Base-by-base conservation (phyloP, 2,888 invertebrate species). In the Cristatella mucedo region DNA sequence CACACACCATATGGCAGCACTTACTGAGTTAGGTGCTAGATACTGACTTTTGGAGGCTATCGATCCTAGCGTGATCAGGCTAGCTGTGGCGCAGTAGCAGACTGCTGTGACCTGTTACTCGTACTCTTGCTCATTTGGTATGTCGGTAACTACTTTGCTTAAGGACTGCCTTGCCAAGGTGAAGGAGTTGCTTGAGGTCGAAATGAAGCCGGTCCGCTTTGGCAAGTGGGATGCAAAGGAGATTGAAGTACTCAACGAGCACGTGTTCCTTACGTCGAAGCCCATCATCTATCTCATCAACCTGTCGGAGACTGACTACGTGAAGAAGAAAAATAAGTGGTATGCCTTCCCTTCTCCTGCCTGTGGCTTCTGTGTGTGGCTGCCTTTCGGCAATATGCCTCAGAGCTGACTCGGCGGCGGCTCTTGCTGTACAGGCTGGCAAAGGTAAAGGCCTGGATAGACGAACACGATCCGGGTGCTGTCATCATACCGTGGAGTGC, bases 301-400 rank as follows among this genome's bases (percentile, higher is more conserved):
- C 68, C 72, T 99, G 46, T 82, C 93, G 0, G 91, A 95, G 67
- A 91, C 87, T 67, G 97, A 97, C 68, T 99, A 86, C 67, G 86
- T 87, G 55, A 78, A 89, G 55, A 95, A 93, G 73, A 95, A 93
- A 71, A 95, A 93, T 63, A 95, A 93, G 71, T 93, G 91, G 91
- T 81, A 69, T 68, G 74, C 43, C 7, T 9, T 16, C n/a, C n/a
- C n/a, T n/a, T n/a, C n/a, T n/a, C n/a, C n/a, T n/a, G n/a, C n/a
- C n/a, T n/a, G n/a, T n/a, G n/a, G n/a, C n/a, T n/a, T n/a, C n/a
- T n/a, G n/a, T n/a, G n/a, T n/a, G n/a, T n/a, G n/a, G n/a, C n/a
- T n/a, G n/a, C n/a, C n/a, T n/a, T n/a, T n/a, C n/a, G n/a, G n/a
- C n/a, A n/a, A n/a, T n/a, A n/a, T n/a, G n/a, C n/a, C n/a, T n/a